Evolutionary conservation across 2,888 invertebrate species (phyloP).

Genomic region (Oxytorus armatus): DNA sequence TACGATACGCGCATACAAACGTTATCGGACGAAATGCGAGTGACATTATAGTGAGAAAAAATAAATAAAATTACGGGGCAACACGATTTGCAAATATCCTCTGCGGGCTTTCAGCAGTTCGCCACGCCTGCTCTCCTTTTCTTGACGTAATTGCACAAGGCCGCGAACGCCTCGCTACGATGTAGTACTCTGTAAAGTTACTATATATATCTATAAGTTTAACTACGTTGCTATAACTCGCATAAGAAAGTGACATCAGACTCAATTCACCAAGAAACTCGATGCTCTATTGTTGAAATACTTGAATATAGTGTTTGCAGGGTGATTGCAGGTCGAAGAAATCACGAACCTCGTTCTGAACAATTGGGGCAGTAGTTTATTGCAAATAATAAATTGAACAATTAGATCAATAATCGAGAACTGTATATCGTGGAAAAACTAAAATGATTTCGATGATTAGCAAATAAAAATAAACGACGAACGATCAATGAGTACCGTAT

Average conservation of each 20-base stretch:
- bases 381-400: constrained; percentile 57
- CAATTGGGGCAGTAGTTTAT: constrained; percentile 26
- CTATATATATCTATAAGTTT: constrained; percentile 13
- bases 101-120: constrained; percentile 43
- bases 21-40: constrained; percentile 24
- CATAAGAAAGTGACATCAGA: constrained; percentile 43
- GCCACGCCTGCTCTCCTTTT: constrained; percentile 73
- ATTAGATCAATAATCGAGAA: constrained; percentile 37
- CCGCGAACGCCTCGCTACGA: constrained; percentile 71
- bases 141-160: constrained; percentile 78
- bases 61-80: constrained; percentile 39
- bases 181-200: constrained; percentile 4
- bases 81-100: constrained; percentile 48
- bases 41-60: constrained; percentile 3
- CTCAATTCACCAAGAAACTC: constrained; percentile 33
- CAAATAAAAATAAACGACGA: not conserved
- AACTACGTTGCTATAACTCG: constrained; percentile 6
- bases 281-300: constrained; percentile 62
- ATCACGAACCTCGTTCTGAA: constrained; percentile 25
- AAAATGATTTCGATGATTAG: not conserved
- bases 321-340: constrained; percentile 47
- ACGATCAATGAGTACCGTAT: not conserved
- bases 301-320: constrained; percentile 42
- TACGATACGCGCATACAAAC: constrained; percentile 10
- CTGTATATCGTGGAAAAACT: not conserved